Conservation (phyloP, 2,888 invertebrate genomes). For the Metallyticus violacea region DNA sequence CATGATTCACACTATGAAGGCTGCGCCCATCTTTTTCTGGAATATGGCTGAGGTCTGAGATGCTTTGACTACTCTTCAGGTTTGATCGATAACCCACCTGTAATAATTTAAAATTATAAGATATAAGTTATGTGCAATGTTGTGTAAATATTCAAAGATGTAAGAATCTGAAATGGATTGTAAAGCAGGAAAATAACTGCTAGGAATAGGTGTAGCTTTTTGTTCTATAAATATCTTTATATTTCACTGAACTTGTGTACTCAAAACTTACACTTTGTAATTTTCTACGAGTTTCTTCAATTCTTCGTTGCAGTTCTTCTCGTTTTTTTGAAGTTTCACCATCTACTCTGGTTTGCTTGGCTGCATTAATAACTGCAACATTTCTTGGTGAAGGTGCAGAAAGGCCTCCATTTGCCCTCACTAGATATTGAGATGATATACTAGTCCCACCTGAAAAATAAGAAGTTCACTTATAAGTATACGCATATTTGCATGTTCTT, state of each 20-base stretch:
- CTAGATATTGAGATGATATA: slow-evolving; percentile 37
- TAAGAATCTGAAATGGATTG: too few species aligned
- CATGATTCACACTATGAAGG: slow-evolving; percentile 29
- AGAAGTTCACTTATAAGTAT: too few species aligned
- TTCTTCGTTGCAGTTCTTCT: slow-evolving; percentile 77
- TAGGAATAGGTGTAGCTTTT: too few species aligned
- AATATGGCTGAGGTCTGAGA: slow-evolving; percentile 76
- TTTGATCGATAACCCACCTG: slow-evolving; percentile 77
- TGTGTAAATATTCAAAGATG: too few species aligned
- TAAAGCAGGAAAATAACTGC: too few species aligned
- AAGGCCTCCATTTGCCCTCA: slow-evolving; percentile 32
- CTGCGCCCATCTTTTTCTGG: slow-evolving; percentile 52
- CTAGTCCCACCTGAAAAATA: slow-evolving; percentile 32
- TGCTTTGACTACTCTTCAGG: slow-evolving; percentile 81
- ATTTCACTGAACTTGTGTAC: background rate
- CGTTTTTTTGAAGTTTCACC: slow-evolving; percentile 63
- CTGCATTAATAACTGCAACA: slow-evolving; percentile 54
- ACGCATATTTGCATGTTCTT: too few species aligned
- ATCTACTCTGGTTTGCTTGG: slow-evolving; percentile 57
- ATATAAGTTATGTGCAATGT: too few species aligned
- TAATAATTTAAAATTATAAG: slow-evolving; percentile 28
- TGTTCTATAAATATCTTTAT: background rate
- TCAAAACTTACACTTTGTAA: slow-evolving; percentile 74
- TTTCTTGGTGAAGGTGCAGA: slow-evolving; percentile 45
- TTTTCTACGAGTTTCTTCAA: slow-evolving; percentile 77